Conservation (phyloP, 1,140 invertebrate genomes). For the Ptiloglossa arizonensis region DNA sequence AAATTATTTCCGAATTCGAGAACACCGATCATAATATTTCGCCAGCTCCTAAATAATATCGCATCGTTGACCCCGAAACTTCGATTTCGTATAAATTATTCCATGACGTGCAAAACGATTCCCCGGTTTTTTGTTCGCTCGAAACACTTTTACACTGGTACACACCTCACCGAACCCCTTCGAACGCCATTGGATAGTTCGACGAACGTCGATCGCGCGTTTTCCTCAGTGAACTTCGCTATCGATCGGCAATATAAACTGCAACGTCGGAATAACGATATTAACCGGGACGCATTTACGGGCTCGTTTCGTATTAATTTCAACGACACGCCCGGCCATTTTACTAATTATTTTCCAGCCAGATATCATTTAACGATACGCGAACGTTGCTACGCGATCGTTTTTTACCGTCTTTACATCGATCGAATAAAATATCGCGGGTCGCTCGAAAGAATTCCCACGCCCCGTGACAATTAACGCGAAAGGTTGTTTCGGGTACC, state of each 20-base stretch:
- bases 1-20: too few relatives aligned
- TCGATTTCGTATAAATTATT: too few relatives aligned
- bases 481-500: background rate
- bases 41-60: too few relatives aligned
- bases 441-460: background rate
- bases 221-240: background rate
- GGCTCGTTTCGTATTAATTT: slow-evolving; percentile 12
- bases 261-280: slow-evolving; percentile 9
- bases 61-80: too few relatives aligned
- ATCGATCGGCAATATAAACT: slow-evolving; percentile 38
- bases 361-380: background rate
- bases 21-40: too few relatives aligned
- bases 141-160: too few relatives aligned
- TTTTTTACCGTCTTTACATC: too few relatives aligned
- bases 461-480: background rate
- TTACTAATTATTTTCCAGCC: slow-evolving; percentile 18
- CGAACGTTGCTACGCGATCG: background rate
- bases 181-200: background rate
- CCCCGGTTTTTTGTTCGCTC: too few relatives aligned
- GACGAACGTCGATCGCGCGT: slow-evolving; percentile 1
- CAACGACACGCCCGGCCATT: background rate
- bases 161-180: too few relatives aligned
- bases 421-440: too few relatives aligned
- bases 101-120: too few relatives aligned
- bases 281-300: slow-evolving; percentile 8